phyloP scores from a whole-genome alignment of 2,888 invertebrate species.

The Ditylenchus weischeri region DNA sequence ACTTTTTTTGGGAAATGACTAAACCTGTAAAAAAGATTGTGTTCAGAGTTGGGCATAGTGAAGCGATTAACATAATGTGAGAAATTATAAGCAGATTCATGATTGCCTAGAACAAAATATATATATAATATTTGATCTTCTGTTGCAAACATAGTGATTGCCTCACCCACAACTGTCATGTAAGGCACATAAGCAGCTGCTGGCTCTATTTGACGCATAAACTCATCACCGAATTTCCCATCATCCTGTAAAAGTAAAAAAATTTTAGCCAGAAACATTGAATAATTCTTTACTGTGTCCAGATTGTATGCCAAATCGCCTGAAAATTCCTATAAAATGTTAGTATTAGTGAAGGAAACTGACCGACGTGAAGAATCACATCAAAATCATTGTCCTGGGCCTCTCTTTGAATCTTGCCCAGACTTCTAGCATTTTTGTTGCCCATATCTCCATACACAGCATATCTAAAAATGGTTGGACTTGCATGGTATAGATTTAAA shows the following conservation, averaged over 20 bases:
- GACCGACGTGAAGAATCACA: constrained; percentile 61
- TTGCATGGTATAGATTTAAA: not conserved
- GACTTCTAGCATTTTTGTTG: constrained; percentile 81
- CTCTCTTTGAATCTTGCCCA: constrained; percentile 79
- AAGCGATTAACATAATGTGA: constrained; percentile 87
- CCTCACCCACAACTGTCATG: constrained; percentile 67
- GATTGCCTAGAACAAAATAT: not conserved
- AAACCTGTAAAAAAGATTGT: constrained; percentile 58
- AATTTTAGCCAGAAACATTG: not conserved
- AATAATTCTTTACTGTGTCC: constrained; percentile 65
- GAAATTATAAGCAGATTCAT: constrained; percentile 71
- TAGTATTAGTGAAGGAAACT: not conserved
- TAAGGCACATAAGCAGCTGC: constrained; percentile 85
- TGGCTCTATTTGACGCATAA: constrained; percentile 85
- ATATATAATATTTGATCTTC: constrained; percentile 68
- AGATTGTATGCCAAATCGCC: constrained; percentile 90
- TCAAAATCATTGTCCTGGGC: constrained; percentile 68
- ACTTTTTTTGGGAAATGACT: not conserved
- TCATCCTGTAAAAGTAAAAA: constrained; percentile 59
- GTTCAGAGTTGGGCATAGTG: constrained; percentile 72
- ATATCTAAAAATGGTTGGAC: constrained; percentile 20
- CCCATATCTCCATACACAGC: constrained; percentile 93
- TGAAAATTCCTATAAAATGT: constrained; percentile 5
- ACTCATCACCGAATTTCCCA: constrained; percentile 80
- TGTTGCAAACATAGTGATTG: not conserved